Evolutionary conservation across 2,113 vertebrate genomes (phyloP), one percentile per base, ranked within the genome.

Genomic region (Lipophrys pholis): DNA sequence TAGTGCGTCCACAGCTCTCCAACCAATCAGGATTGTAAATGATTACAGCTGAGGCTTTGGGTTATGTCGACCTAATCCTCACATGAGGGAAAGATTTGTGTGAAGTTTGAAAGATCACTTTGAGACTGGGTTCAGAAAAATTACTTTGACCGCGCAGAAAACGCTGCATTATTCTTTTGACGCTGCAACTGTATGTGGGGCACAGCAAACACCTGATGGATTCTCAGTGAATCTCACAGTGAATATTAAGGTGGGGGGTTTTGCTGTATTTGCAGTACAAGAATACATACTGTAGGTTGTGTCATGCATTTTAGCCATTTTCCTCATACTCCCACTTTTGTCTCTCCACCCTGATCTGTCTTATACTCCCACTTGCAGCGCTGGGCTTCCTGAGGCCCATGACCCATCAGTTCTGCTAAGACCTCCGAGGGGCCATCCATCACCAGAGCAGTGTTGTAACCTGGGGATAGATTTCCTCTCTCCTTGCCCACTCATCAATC

Each of bases 381-480:
- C 86, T 55, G 60, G 73, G 65, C 75, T 81, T 78, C 81, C 68
- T n/a, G 43, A 73, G 67, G 83, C 81, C 80, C 73, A 60, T 88
- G 88, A 90, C 88, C 92, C 90, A 88, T 87, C 86, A 85, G 83
- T 87, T 87, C 80, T 87, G 87, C 76, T 53, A 72, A 77, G 82
- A 90, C 87, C 86, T 90, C 87, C 62, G 52, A 89, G 88, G 85
- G 73, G 69, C 90, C 84, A 93, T 94, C 90, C 92, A 94, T 94
- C 94, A 94, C 84, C 54, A 60, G 30, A 73, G 56, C 90, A 61
- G n/a, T 40, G 43, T 83, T 81, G 76, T 74, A 90, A 90, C 92
- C 88, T 66, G 79, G 90, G 91, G 87, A 91, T 88, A 91, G 92
- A 93, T 93, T 92, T 91, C 90, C 82, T 88, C 90, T 90, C 74